Evolutionary conservation across 2,113 vertebrate species (phyloP).

Genomic region (Misgurnus mizolepis): DNA sequence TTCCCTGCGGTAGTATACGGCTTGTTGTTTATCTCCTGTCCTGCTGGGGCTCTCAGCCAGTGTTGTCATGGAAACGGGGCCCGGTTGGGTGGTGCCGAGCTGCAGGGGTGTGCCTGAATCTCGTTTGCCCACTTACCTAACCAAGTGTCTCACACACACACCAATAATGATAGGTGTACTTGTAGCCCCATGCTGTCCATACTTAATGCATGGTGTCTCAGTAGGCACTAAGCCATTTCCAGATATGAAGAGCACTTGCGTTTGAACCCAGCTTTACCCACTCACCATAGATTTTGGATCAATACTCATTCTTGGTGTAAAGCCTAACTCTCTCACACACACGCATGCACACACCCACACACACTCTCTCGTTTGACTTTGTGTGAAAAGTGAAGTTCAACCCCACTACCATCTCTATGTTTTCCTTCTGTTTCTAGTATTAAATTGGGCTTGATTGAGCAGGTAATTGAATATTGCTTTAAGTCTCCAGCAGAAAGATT

Average conservation of each 20-base stretch:
- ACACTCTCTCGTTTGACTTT: background rate
- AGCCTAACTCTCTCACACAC: background rate
- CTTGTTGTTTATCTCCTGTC: constrained; percentile 66
- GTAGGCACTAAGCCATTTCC: constrained; percentile 22
- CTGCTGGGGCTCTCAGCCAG: constrained; percentile 59
- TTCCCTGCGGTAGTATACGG: constrained; percentile 48
- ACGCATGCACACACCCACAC: background rate
- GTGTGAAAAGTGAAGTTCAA: background rate
- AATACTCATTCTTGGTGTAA: constrained; percentile 30
- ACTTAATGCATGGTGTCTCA: constrained; percentile 21
- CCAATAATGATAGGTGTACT: constrained; percentile 20
- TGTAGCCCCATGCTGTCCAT: background rate
- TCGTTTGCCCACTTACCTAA: constrained; percentile 40
- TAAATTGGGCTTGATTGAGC: constrained; percentile 54
- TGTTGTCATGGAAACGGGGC: constrained; percentile 65
- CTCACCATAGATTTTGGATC: constrained; percentile 22
- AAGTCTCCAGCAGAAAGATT: constrained; percentile 34
- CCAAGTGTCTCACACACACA: constrained; percentile 14
- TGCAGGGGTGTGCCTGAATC: constrained; percentile 23
- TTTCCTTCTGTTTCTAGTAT: constrained; percentile 34
- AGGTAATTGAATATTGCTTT: constrained; percentile 55
- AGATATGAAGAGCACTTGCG: constrained; percentile 29
- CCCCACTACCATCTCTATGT: constrained; percentile 18
- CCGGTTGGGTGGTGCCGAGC: background rate
- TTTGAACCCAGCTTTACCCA: constrained; percentile 9